Percentiles rank a stretch among this genome's conserved stretches.
Evolutionary conservation across 2,888 invertebrate species (phyloP).

Genomic region (Eupithecia insigniata): DNA sequence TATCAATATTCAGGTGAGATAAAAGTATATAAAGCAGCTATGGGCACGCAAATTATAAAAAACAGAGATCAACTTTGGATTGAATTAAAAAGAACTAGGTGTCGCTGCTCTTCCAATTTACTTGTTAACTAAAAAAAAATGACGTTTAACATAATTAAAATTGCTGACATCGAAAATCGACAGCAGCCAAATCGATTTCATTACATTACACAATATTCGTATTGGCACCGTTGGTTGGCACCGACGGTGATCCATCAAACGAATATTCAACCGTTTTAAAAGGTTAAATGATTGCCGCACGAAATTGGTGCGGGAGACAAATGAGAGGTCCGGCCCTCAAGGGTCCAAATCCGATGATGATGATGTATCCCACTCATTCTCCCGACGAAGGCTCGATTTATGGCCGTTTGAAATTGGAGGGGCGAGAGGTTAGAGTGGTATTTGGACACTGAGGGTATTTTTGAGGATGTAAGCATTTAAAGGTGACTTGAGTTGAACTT

Average conservation of each 20-base stretch:
- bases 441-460: neutral
- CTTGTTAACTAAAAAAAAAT: neutral
- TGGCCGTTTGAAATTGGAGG: conserved; percentile 7
- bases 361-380: conserved; percentile 12
- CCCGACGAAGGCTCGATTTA: conserved; percentile 8
- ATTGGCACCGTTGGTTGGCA: neutral
- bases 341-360: neutral
- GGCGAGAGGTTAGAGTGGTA: conserved; percentile 1
- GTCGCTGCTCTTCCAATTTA: too few species aligned
- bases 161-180: neutral
- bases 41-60: too few species aligned
- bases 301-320: conserved; percentile 21
- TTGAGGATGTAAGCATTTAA: neutral
- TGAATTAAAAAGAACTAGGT: too few species aligned
- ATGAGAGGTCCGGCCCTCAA: neutral
- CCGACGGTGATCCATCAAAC: neutral
- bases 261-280: conserved; percentile 7
- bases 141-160: neutral
- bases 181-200: neutral
- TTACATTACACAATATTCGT: neutral
- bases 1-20: too few species aligned
- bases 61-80: too few species aligned
- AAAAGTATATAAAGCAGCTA: too few species aligned
- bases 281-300: conserved; percentile 35
- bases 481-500: neutral